These are phyloP conservation scores for Lota lota DNA, from an alignment of 2,113 vertebrate genomes.

Conservation along the genomic window DNA sequence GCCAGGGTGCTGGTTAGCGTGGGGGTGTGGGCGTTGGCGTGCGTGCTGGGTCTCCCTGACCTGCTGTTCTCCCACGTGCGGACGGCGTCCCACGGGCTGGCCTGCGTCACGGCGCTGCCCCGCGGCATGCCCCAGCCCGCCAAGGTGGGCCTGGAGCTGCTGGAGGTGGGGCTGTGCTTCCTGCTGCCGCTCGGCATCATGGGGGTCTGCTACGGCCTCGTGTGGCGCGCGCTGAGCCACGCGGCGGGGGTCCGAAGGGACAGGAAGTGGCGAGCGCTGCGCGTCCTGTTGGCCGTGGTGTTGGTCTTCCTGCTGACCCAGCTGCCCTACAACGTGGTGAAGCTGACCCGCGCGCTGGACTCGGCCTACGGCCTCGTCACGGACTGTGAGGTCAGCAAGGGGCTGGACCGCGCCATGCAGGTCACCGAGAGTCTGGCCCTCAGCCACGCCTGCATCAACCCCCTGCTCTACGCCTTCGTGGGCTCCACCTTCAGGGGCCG, in stretches of 20 bases:
- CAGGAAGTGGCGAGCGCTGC: constrained; percentile 77
- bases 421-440: constrained; percentile 87
- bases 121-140: constrained; percentile 65
- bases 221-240: constrained; percentile 71
- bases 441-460: constrained; percentile 90
- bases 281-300: constrained; percentile 84
- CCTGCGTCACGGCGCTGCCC: constrained; percentile 79
- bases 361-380: constrained; percentile 81
- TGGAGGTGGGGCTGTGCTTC: constrained; percentile 87
- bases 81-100: constrained; percentile 43
- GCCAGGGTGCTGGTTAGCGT: constrained; percentile 48
- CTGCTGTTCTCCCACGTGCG: constrained; percentile 81
- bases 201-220: constrained; percentile 79
- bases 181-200: constrained; percentile 84
- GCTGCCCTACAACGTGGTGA: constrained; percentile 88
- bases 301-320: constrained; percentile 86
- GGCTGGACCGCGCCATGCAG: constrained; percentile 78
- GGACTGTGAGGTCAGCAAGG: constrained; percentile 79
- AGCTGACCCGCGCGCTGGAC: constrained; percentile 83
- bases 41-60: constrained; percentile 82
- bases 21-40: constrained; percentile 76
- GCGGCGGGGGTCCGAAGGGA: constrained; percentile 68
- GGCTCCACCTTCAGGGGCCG: constrained; percentile 86
- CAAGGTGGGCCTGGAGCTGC: constrained; percentile 81
- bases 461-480: constrained; percentile 85